Conservation (phyloP, 2,113 vertebrate species). For the Cebidichthys violaceus region DNA sequence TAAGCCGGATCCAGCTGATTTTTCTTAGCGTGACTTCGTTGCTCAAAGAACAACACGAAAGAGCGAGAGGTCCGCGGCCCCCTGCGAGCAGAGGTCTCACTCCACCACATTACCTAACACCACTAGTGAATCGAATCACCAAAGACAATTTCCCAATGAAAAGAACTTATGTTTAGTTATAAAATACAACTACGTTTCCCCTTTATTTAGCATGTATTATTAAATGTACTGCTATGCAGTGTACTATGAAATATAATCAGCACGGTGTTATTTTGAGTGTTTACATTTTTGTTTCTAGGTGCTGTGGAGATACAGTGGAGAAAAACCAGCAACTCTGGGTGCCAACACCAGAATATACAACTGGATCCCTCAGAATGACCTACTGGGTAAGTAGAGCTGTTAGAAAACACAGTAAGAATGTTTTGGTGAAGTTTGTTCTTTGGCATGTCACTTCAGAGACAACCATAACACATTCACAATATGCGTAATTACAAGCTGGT, state of each 20-base stretch:
- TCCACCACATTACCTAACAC: too few relatives aligned
- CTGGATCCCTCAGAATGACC: slow-evolving; percentile 92
- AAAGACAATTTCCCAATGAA: not conserved
- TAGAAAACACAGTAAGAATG: not conserved
- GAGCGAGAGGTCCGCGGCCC: too few relatives aligned
- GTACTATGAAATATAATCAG: not conserved
- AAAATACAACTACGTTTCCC: not conserved
- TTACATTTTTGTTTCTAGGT: slow-evolving; percentile 78
- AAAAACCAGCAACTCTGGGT: slow-evolving; percentile 84
- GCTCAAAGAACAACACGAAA: too few relatives aligned
- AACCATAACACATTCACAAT: not conserved
- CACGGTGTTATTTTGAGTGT: not conserved
- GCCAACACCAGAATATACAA: slow-evolving; percentile 86
- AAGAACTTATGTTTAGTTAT: not conserved
- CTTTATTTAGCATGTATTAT: not conserved
- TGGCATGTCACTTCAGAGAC: not conserved
- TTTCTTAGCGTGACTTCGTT: too few relatives aligned
- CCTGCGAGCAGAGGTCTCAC: too few relatives aligned
- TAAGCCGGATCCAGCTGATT: too few relatives aligned
- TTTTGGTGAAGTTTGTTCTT: not conserved
- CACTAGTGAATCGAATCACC: not conserved
- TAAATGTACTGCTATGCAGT: not conserved
- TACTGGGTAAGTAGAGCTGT: slow-evolving; percentile 83
- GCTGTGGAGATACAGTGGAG: slow-evolving; percentile 88
- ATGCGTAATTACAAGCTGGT: not conserved